Base-by-base conservation (phyloP, 2,797 vertebrate genomes). In the Luscinia megarhynchos region DNA sequence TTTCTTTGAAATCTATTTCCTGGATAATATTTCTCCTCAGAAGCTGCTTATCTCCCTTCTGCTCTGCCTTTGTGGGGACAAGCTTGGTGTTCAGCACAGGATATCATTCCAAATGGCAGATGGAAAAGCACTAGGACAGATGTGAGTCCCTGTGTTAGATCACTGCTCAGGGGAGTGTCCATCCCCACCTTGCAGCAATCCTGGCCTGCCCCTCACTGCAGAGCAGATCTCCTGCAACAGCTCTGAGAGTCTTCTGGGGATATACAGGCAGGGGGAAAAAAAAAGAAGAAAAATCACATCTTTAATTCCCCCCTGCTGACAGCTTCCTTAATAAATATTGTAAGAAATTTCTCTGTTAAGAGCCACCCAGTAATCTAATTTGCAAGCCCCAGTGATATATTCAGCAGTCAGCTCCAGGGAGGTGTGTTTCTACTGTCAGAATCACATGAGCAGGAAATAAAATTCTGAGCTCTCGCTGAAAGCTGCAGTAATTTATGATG, bases 281-380 rank as follows among this genome's bases (percentile, higher is more conserved):
- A 51, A 26, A 32, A 23, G 12, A 46, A 70, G 22, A 30, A 84
- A 72, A 69, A 15, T 46, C 54, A 58, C 36, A 30, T 80, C 26
- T 92, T 90, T 90, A 89, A 92, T 95, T 85, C 87, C 30, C 46
- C 19, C 12, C 61, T 95, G 66, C 81, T 87, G 92, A 87, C 84
- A 92, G 75, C 78, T 95, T 94, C 72, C 75, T 85, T 93, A 95
- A 95, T 90, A 91, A 90, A 95, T 93, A 75, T 36, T 87, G 62
- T 84, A 95, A 92, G 84, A 91, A 94, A 89, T 78, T 88, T 75
- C 84, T 88, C 85, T 18, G 70, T 83, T 89, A 89, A 90, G 87
- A 94, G 84, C 50, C 84, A 79, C 84, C 61, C 40, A 55, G 75
- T 93, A 86, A 96, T 94, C 48, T 93, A 80, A 84, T 83, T 91